A percentile compares a stretch with the other conserved stretches of the same genome.
Evolutionary conservation across 2,797 vertebrate genomes (phyloP).

Genomic region (Enteromius radiatus): DNA sequence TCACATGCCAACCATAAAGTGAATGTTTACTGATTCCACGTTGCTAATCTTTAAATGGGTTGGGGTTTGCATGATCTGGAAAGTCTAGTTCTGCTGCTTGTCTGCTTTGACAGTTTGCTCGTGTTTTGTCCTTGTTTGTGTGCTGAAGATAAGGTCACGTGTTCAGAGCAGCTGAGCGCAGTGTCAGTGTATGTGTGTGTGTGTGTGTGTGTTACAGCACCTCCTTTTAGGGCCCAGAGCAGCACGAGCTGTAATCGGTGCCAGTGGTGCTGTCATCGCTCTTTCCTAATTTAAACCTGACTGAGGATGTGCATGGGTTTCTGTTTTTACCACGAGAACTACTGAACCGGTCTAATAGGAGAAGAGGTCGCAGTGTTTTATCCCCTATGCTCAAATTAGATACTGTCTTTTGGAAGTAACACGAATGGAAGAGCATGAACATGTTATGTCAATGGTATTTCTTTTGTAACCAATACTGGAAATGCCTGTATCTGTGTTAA

Average conservation of each 20-base stretch:
- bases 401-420: constrained; percentile 14
- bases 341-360: background rate
- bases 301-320: background rate
- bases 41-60: background rate
- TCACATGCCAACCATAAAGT: background rate
- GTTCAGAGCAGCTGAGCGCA: constrained; percentile 62
- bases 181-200: background rate
- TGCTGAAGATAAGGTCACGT: constrained; percentile 72
- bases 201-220: constrained; percentile 53
- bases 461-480: background rate
- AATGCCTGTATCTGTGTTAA: background rate
- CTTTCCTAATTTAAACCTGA: constrained; percentile 6
- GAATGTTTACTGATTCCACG: background rate
- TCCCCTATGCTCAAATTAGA: constrained; percentile 17
- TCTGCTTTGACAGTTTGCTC: constrained; percentile 21
- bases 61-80: background rate
- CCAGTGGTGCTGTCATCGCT: background rate
- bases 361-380: background rate
- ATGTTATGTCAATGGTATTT: constrained; percentile 2
- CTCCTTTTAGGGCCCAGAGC: constrained; percentile 49
- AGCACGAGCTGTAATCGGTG: constrained; percentile 28
- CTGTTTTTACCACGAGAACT: background rate
- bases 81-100: background rate
- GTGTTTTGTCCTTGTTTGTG: constrained; percentile 69
- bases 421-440: background rate